phyloP scores from a whole-genome alignment of 2,797 vertebrate species.

The Pipistrellus pipistrellus region DNA sequence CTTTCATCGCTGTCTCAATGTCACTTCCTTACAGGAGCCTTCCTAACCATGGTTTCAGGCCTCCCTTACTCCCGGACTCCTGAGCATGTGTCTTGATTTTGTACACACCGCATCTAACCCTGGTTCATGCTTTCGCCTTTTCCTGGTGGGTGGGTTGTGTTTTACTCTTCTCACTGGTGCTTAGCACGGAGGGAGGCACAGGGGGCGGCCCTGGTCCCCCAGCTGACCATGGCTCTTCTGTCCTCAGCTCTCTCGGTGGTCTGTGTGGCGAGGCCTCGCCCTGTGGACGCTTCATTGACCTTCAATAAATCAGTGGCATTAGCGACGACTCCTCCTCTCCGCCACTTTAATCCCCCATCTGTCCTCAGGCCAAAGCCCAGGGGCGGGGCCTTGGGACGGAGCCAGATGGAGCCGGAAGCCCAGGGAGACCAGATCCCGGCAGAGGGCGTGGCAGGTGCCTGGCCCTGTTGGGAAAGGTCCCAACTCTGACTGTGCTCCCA shows the following conservation, averaged over 20 bases:
- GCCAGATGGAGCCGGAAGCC: neutral
- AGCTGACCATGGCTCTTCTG: accelerated
- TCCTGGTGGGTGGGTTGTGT: neutral
- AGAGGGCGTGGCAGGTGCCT: neutral
- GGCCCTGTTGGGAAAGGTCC: neutral
- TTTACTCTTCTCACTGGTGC: neutral
- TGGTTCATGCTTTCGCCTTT: neutral
- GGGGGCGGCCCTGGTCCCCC: neutral
- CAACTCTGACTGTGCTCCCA: neutral
- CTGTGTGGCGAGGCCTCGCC: neutral
- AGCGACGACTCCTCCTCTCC: neutral
- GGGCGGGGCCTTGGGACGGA: too few species aligned
- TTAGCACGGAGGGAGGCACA: neutral
- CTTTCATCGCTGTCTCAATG: neutral
- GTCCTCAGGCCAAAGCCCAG: neutral
- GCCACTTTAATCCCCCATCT: neutral
- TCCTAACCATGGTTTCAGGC: neutral
- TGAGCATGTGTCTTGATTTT: neutral
- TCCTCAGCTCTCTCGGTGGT: neutral
- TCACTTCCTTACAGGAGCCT: neutral
- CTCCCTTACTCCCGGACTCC: neutral
- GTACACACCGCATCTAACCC: too few species aligned
- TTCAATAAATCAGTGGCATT: neutral
- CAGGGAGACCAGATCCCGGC: neutral
- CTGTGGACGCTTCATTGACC: neutral